phyloP scores from a whole-genome alignment of 2,888 invertebrate species.

The Lutraria lutraria region DNA sequence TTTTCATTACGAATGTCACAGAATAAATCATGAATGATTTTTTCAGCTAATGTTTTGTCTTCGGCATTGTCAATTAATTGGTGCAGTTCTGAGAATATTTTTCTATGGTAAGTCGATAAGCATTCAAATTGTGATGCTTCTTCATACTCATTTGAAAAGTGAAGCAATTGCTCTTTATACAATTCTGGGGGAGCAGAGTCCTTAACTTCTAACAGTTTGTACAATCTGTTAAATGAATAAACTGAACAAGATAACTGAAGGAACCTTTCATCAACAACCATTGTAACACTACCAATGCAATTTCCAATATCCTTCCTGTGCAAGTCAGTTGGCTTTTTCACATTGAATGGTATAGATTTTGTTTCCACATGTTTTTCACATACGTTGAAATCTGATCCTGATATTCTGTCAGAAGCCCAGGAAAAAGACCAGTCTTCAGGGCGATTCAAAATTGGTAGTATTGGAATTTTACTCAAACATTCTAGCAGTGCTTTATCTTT shows the following conservation, averaged over 20 bases:
- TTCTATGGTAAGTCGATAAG: not conserved
- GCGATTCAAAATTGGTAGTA: slow-evolving; percentile 70
- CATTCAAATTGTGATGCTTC: not conserved
- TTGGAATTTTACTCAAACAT: slow-evolving; percentile 3
- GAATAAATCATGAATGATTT: not conserved
- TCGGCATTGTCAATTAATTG: not conserved
- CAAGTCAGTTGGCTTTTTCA: slow-evolving; percentile 49
- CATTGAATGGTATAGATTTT: not conserved
- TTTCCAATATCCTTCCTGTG: not conserved
- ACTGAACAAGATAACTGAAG: not conserved
- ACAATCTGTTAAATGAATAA: not conserved
- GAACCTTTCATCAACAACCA: slow-evolving; percentile 50
- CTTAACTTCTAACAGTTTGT: slow-evolving; percentile 26
- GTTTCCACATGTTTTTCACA: not conserved
- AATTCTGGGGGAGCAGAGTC: not conserved
- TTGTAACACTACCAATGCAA: slow-evolving; percentile 38
- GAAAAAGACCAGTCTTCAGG: slow-evolving; percentile 71
- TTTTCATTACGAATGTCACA: not conserved
- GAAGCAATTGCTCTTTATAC: slow-evolving; percentile 13
- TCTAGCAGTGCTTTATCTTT: not conserved
- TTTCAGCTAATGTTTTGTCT: not conserved
- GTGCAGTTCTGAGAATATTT: slow-evolving; percentile 15
- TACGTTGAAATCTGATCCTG: not conserved
- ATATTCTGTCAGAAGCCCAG: slow-evolving; percentile 67
- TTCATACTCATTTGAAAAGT: slow-evolving; percentile 4